A percentile compares a stretch with the other conserved stretches of the same genome.
Conservation (phyloP, 2,888 invertebrate species). For the Eristalis tenax region DNA sequence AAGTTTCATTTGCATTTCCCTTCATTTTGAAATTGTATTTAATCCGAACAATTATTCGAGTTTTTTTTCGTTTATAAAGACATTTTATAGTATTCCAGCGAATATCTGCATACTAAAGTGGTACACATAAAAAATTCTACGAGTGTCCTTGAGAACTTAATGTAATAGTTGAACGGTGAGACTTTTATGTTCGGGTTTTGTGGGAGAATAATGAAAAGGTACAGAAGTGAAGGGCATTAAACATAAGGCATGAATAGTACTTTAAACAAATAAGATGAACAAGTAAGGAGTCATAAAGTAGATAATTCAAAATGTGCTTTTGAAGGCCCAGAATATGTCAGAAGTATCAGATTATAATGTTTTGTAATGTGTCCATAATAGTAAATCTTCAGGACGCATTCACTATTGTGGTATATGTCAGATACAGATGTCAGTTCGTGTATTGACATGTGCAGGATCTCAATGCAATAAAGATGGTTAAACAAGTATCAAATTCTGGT, state of each 20-base stretch:
- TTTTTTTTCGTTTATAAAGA: slow-evolving; percentile 14
- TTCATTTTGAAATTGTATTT: slow-evolving; percentile 18
- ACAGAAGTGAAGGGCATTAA: background rate
- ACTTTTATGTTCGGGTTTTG: background rate
- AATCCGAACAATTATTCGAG: slow-evolving; percentile 30
- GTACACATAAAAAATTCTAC: background rate
- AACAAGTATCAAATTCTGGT: no score
- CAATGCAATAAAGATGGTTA: no score
- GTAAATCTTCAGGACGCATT: no score
- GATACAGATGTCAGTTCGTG: no score
- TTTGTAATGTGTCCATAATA: no score
- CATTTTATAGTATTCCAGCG: background rate
- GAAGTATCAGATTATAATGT: no score
- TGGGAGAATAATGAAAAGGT: background rate
- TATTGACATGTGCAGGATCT: no score
- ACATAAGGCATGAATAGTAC: background rate
- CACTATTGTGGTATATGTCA: no score
- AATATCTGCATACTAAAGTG: slow-evolving; percentile 2
- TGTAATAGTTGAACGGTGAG: background rate
- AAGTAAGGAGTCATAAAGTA: no score
- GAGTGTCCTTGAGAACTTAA: background rate
- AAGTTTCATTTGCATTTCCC: slow-evolving; percentile 37
- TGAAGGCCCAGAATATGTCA: no score
- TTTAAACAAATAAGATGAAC: background rate
- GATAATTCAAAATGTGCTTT: no score